Base-by-base conservation (phyloP, 2,888 invertebrate genomes). In the Amaurobius ferox region DNA sequence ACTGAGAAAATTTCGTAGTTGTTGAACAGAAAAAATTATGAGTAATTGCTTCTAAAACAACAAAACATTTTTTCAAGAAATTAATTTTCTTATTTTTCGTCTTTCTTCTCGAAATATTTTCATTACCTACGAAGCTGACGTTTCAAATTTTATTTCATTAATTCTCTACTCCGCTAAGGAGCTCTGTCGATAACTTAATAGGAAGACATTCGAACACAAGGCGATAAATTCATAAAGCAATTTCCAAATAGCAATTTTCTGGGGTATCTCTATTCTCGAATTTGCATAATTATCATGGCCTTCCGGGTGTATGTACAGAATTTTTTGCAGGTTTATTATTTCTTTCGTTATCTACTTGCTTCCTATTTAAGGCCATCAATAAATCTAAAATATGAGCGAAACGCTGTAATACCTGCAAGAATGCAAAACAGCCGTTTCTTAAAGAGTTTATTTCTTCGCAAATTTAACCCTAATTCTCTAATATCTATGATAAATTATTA, bases 231-330 rank as follows among this genome's bases (percentile, higher is more conserved):
- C 71, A 83, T 83, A 76, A 71, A 62, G 76, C 64, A 83, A 83
- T 83, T 55, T 70, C 71, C 55, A 72, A 72, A 32, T 40, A 72
- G 77, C 77, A 71, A 77, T 85, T 77, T 77, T 67, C 77, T 66
- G 32, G 44, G 74, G 64, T 23, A 76, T 71, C 72, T 72, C 76
- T 72, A 85, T 77, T 39, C 35, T 39, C 55, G 30, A 85, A 85
- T 85, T 85, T 85, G 55, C 83, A 85, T 85, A 85, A 85, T 85
- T 78, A 72, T 77, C 66, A 77, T 77, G 48, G 77, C 32, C 77
- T n/a, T 48, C 29, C 28, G 9, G 19, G 61, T 64, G 70, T 70
- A 44, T 71, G 66, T 32, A 28, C 28, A 19, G 28, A 32, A 40
- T 62, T 85, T 72, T 67, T 40, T 16, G 7, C 6, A 11, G 11